These are phyloP conservation scores for Heteromormyrus szaboi DNA, from an alignment of 2,797 vertebrate species.

Conservation along the genomic window DNA sequence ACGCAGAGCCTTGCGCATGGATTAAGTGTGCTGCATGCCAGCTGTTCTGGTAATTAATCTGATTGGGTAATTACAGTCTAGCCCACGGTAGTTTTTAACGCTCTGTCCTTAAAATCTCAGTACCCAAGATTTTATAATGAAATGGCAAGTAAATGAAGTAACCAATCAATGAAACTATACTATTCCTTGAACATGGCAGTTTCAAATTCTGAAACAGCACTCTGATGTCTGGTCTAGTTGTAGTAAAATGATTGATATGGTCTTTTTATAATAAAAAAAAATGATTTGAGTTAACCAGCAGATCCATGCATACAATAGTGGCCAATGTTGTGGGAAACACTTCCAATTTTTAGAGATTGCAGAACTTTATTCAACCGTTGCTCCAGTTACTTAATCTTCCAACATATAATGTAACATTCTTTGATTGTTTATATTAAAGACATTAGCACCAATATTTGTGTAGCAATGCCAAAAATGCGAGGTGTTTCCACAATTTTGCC, in stretches of 20 bases:
- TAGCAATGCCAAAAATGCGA: no score
- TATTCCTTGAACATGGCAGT: not conserved
- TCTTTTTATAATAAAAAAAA: not conserved
- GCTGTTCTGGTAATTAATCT: slow-evolving; percentile 5
- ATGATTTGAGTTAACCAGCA: not conserved
- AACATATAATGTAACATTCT: no score
- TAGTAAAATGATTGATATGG: not conserved
- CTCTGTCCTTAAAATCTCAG: not conserved
- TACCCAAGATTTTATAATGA: not conserved
- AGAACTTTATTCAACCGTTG: not conserved
- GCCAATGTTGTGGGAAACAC: not conserved
- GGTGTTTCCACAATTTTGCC: not conserved
- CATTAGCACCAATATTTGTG: not conserved
- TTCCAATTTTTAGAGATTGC: not conserved
- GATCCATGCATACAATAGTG: not conserved
- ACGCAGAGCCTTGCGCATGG: not conserved
- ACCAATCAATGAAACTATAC: not conserved
- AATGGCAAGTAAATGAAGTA: not conserved
- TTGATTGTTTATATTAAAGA: not conserved
- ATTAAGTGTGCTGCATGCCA: not conserved
- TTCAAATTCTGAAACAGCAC: not conserved
- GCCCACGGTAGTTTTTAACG: not conserved
- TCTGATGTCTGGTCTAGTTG: not conserved
- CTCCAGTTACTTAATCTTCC: not conserved
- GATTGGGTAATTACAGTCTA: slow-evolving; percentile 6